Base-by-base conservation (phyloP, 2,113 vertebrate species). In the Eulemur rufifrons region DNA sequence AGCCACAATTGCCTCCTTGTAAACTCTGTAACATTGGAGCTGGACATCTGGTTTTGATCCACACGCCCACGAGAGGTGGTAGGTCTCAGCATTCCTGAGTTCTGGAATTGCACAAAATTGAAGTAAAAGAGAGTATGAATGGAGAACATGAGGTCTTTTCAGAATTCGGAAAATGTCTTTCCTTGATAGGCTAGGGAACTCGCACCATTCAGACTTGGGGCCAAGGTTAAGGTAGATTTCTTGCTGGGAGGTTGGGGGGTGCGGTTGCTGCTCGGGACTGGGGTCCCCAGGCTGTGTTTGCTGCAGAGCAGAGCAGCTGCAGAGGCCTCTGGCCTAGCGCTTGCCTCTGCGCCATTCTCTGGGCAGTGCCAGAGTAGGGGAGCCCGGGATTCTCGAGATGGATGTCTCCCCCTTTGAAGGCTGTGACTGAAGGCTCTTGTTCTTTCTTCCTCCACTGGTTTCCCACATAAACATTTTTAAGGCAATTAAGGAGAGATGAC, bases 21-120 rank as follows among this genome's bases (percentile, higher is more conserved):
- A 89, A 96, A 89, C 69, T 68, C 86, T 82, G 0, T 12, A 39
- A 78, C 69, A 81, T 84, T 54, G 83, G 86, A 97, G 74, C 83
- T 61, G 83, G 96, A 89, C 96, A 97, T 97, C 97, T 98, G 96
- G 96, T 97, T 97, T 97, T 95, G 95, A 97, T 97, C 93, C 54
- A 63, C 66, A 96, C n/a, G 0, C 63, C 82, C 86, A 71, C 1
- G 8, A 93, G 86, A 97, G 69, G 74, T 97, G 93, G 78, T 94
- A 29, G 69, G 94, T 95, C 95, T 82, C 68, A 92, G 92, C 47
- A 18, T 95, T 93, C 77, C 73, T 93, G 86, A 95, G 81, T 91
- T 29, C 77, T 83, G 23, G 29, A 18, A 34, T 81, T 88, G n/a
- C 50, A 54, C 13, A n/a, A 61, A 92, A 50, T 95, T 21, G 77